Conservation (phyloP, 2,797 vertebrate genomes). For the Phalanger gymnotis region DNA sequence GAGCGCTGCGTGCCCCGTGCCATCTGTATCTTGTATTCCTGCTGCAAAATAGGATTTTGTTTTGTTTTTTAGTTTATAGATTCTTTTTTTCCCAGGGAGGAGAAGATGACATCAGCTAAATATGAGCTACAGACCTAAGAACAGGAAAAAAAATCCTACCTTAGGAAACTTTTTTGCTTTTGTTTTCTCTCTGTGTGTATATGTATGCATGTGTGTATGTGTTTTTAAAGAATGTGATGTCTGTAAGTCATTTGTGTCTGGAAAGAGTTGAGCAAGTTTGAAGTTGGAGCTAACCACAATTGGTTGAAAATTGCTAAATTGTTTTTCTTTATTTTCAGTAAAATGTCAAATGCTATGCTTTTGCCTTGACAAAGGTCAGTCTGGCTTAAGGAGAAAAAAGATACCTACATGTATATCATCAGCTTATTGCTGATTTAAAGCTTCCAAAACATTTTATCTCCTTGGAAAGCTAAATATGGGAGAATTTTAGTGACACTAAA, state of each 20-base stretch:
- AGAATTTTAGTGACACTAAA: slow-evolving; percentile 66
- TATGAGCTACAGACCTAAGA: slow-evolving; percentile 63
- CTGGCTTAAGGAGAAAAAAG: slow-evolving; percentile 55
- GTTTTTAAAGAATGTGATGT: slow-evolving; percentile 65
- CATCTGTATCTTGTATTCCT: slow-evolving; percentile 41
- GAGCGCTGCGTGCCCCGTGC: neutral
- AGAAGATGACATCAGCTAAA: slow-evolving; percentile 68
- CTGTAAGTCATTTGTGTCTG: slow-evolving; percentile 74
- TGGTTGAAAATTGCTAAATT: slow-evolving; percentile 78
- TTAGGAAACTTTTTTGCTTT: neutral
- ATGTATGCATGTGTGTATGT: slow-evolving; percentile 61
- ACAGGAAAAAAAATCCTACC: neutral
- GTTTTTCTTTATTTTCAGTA: slow-evolving; percentile 79
- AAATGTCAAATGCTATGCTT: slow-evolving; percentile 83
- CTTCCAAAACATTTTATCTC: slow-evolving; percentile 74
- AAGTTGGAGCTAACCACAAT: slow-evolving; percentile 64
- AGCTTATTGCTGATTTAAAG: slow-evolving; percentile 73
- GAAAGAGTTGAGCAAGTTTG: slow-evolving; percentile 80
- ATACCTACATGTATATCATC: slow-evolving; percentile 63
- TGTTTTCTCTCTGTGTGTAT: neutral
- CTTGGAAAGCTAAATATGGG: slow-evolving; percentile 65
- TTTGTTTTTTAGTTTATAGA: slow-evolving; percentile 25
- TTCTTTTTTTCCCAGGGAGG: slow-evolving; percentile 21
- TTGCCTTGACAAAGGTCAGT: slow-evolving; percentile 82
- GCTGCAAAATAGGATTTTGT: neutral